Evolutionary conservation across 64 coral and sea anemone species (phyloP).

Genomic region (Hydrozoanthus tunicans): DNA sequence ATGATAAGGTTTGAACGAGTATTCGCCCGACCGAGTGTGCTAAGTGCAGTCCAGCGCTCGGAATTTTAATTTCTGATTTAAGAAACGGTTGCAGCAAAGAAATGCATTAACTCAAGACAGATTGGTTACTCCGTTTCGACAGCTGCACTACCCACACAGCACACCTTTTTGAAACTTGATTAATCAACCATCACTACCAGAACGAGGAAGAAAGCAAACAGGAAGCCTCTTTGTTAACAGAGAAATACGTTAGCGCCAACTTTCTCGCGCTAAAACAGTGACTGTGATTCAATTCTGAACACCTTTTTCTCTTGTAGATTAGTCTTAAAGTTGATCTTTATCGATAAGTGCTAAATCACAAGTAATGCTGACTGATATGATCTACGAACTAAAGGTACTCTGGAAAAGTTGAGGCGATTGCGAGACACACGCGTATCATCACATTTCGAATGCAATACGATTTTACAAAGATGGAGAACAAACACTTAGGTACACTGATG

Average conservation of each 20-base stretch:
- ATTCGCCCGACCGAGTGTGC: not conserved
- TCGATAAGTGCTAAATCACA: not conserved
- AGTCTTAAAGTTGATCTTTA: too few relatives aligned
- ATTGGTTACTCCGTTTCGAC: not conserved
- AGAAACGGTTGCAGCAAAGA: not conserved
- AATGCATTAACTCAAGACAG: not conserved
- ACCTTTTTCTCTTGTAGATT: not conserved
- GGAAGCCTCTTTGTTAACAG: constrained; percentile 36
- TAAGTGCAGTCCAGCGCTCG: not conserved
- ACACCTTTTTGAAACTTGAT: not conserved
- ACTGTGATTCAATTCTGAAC: not conserved
- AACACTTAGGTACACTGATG: not conserved
- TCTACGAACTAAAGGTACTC: too few relatives aligned
- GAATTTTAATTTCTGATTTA: not conserved
- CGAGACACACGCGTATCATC: not conserved
- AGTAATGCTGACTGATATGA: not conserved
- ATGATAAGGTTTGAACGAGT: constrained; percentile 4
- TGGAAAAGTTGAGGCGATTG: not conserved
- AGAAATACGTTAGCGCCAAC: not conserved
- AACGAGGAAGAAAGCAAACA: not conserved
- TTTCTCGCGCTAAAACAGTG: not conserved
- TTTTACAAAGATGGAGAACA: not conserved
- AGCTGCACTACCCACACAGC: not conserved
- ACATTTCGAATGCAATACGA: not conserved
- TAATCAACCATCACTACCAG: not conserved